Evolutionary conservation across 2,888 invertebrate genomes (phyloP).

Genomic region (Abscondita cerata): DNA sequence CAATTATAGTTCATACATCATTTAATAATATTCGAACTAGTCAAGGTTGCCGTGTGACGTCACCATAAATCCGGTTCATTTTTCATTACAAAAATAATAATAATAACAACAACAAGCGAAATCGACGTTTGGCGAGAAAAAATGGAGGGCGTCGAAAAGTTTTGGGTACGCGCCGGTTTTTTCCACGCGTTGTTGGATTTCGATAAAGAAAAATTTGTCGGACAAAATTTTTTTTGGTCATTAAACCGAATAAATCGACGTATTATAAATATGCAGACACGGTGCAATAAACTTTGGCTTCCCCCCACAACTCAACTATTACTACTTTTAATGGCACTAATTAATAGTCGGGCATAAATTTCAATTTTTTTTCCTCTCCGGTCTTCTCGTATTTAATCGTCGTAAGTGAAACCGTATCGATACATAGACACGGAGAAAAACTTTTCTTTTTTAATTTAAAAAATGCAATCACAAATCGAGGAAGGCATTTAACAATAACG

Average conservation of each 20-base stretch:
- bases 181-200: conserved; percentile 20
- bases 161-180: not conserved
- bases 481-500: conserved; percentile 40
- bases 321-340: conserved; percentile 9
- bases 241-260: conserved; percentile 23
- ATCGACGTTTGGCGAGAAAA: too few species aligned
- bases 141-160: too few species aligned
- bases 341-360: conserved; percentile 10
- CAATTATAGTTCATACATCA: conserved; percentile 42
- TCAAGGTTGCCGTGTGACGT: conserved; percentile 39
- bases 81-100: conserved; percentile 37
- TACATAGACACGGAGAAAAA: too few species aligned
- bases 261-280: conserved; percentile 3
- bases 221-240: conserved; percentile 32
- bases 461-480: conserved; percentile 36
- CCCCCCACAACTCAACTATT: not conserved
- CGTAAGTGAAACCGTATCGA: too few species aligned
- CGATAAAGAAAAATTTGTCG: conserved; percentile 29
- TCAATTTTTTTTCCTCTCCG: conserved; percentile 2
- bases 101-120: too few species aligned
- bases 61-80: conserved; percentile 40
- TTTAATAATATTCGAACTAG: conserved; percentile 38
- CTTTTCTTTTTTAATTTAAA: conserved; percentile 22
- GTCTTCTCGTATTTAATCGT: too few species aligned
- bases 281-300: conserved; percentile 25